Evolutionary conservation across 2,113 vertebrate genomes (phyloP).

Genomic region (Zosterops japonicus): DNA sequence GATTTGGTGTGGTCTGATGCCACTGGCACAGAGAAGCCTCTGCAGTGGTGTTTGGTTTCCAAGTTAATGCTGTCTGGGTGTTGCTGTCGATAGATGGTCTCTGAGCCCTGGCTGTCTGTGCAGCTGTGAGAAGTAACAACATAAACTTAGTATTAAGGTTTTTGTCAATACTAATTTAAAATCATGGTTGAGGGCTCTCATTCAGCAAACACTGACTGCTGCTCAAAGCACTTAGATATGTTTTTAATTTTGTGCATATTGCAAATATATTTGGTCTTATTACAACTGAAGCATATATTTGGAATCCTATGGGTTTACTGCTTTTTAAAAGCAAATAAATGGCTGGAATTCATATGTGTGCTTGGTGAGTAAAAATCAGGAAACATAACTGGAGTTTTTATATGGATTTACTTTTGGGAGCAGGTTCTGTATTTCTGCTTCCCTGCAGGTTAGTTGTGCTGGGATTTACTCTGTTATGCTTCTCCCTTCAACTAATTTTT

Average conservation of each 20-base stretch:
- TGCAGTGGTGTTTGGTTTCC: not conserved
- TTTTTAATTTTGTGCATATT: not conserved
- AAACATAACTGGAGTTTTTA: not conserved
- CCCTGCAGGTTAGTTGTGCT: not conserved
- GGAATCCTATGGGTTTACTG: not conserved
- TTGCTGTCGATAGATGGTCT: not conserved
- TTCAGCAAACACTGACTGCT: not conserved
- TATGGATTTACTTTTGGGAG: not conserved
- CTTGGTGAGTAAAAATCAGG: not conserved
- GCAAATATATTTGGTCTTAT: not conserved
- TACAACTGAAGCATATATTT: not conserved
- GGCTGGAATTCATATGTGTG: not conserved
- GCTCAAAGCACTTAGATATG: not conserved
- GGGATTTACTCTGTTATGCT: not conserved
- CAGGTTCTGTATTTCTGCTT: not conserved
- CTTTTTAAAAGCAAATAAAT: not conserved
- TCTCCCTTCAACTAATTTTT: not conserved
- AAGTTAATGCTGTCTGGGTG: not conserved
- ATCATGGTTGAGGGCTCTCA: not conserved
- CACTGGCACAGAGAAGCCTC: not conserved
- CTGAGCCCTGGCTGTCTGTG: not conserved
- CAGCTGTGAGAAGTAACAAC: not conserved
- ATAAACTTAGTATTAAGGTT: not conserved
- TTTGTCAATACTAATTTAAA: not conserved
- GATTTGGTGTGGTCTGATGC: not conserved